Percentiles rank a stretch among this genome's conserved stretches.
Conservation (phyloP, 2,888 invertebrate species). For the Poecilus cupreus region DNA sequence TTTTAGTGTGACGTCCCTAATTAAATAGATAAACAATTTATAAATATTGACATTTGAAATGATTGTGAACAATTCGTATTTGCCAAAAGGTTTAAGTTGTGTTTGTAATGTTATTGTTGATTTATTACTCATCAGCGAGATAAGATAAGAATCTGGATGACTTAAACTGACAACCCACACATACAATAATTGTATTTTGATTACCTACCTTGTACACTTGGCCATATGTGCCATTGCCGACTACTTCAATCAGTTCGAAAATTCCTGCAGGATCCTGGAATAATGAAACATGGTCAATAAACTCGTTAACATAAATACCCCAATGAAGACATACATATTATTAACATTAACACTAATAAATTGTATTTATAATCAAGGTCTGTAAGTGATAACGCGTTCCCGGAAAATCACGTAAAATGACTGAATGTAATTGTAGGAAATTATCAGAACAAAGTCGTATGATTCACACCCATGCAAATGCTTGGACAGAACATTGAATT, state of each 20-base stretch:
- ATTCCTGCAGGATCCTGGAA: constrained; percentile 99
- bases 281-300: constrained; percentile 63
- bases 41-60: background rate
- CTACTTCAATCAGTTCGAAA: constrained; percentile 99
- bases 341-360: background rate
- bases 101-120: background rate
- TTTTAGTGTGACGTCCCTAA: constrained; percentile 99
- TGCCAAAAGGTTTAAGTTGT: background rate
- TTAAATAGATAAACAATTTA: constrained; percentile 61
- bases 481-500: background rate
- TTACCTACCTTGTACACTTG: constrained; percentile 97
- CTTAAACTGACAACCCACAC: constrained; percentile 54
- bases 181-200: background rate
- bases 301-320: background rate
- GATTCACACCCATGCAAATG: constrained; percentile 58
- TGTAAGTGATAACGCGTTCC: constrained; percentile 4
- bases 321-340: too few species aligned
- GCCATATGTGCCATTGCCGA: constrained; percentile 99
- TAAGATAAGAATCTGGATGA: constrained; percentile 60
- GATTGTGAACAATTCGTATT: background rate
- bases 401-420: constrained; percentile 39
- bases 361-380: background rate
- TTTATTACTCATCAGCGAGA: constrained; percentile 34
- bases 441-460: constrained; percentile 43
- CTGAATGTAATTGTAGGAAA: constrained; percentile 46